Evolutionary conservation across 2,888 invertebrate species (phyloP).

Genomic region (Cephalotes varians): DNA sequence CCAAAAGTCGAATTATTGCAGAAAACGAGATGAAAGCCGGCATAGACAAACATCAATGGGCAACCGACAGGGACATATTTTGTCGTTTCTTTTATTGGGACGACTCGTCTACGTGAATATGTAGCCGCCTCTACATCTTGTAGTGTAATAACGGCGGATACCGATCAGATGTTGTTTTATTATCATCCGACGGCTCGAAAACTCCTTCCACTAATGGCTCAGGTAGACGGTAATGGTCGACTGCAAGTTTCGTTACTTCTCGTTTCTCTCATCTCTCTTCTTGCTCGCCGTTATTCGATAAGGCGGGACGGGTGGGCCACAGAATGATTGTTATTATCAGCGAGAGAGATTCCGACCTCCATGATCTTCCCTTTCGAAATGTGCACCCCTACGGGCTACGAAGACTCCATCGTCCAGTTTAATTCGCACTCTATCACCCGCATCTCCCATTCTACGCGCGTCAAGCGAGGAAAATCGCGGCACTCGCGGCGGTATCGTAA

Average conservation of each 20-base stretch:
- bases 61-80: neutral
- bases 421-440: conserved; percentile 29
- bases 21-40: neutral
- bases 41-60: neutral
- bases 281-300: conserved; percentile 23
- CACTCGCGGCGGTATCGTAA: conserved; percentile 35
- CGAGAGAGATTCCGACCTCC: conserved; percentile 23
- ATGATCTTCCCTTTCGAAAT: conserved; percentile 26
- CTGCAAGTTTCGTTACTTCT: conserved; percentile 45
- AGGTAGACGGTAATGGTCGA: conserved; percentile 53
- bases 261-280: conserved; percentile 7
- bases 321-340: conserved; percentile 39
- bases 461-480: conserved; percentile 29
- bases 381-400: conserved; percentile 37
- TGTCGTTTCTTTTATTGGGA: conserved; percentile 14
- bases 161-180: conserved; percentile 77
- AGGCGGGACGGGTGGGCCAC: conserved; percentile 24
- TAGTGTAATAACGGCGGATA: conserved; percentile 75
- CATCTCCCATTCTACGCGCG: neutral
- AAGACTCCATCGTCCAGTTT: conserved; percentile 19
- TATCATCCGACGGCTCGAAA: conserved; percentile 58
- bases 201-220: conserved; percentile 56
- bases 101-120: conserved; percentile 48
- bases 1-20: neutral
- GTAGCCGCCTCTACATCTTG: conserved; percentile 37